Conservation (phyloP, 2,797 vertebrate species). For the Silurus aristotelis region DNA sequence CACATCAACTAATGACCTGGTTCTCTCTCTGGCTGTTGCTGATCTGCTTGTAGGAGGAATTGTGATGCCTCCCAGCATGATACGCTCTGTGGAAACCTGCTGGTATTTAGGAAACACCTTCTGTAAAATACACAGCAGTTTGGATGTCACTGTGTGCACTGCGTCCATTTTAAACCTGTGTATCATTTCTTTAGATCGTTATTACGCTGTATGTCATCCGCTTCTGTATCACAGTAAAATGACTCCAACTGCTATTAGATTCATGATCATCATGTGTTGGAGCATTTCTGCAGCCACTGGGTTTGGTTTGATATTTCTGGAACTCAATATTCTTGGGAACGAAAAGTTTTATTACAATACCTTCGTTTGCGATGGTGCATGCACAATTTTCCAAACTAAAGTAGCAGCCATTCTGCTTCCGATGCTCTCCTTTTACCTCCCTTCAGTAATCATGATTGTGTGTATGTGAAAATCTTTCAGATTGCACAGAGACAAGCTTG, state of each 20-base stretch:
- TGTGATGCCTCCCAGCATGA: slow-evolving; percentile 84
- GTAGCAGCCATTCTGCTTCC: slow-evolving; percentile 1
- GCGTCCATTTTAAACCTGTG: slow-evolving; percentile 57
- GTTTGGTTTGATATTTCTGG: slow-evolving; percentile 79
- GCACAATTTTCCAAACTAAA: slow-evolving; percentile 52
- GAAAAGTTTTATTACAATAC: slow-evolving; percentile 62
- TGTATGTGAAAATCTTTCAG: slow-evolving; percentile 57
- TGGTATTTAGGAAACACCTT: slow-evolving; percentile 81
- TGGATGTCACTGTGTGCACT: slow-evolving; percentile 76
- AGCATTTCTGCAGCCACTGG: slow-evolving; percentile 72
- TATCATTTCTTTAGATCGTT: no score
- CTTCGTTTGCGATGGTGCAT: slow-evolving; percentile 52
- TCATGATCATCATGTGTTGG: slow-evolving; percentile 78
- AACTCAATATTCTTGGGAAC: slow-evolving; percentile 74
- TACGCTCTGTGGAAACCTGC: slow-evolving; percentile 76
- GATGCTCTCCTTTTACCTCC: slow-evolving; percentile 55
- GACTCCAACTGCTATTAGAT: slow-evolving; percentile 59
- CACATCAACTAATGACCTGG: slow-evolving; percentile 81
- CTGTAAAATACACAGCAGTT: slow-evolving; percentile 81
- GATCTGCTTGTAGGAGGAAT: slow-evolving; percentile 79
- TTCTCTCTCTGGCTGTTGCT: slow-evolving; percentile 60
- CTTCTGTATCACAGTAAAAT: slow-evolving; percentile 77
- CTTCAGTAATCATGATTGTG: slow-evolving; percentile 49
- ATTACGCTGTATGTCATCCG: slow-evolving; percentile 75
- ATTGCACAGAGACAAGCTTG: slow-evolving; percentile 55